Evolutionary conservation across 2,888 invertebrate species (phyloP).

Genomic region (Leptinotarsa tumamoca): DNA sequence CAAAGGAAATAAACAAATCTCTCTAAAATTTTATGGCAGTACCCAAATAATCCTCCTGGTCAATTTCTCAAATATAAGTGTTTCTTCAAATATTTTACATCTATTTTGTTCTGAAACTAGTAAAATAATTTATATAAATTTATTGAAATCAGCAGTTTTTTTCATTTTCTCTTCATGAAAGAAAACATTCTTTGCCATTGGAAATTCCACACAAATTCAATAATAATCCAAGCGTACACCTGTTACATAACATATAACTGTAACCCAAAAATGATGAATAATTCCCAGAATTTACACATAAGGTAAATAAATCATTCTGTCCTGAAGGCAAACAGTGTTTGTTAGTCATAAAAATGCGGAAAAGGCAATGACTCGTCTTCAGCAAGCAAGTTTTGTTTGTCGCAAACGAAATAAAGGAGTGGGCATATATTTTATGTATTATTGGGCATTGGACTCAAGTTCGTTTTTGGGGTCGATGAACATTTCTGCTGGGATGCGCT

Average conservation of each 20-base stretch:
- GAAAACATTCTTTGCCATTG: too few relatives aligned
- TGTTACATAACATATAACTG: neutral
- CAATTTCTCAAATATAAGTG: too few relatives aligned
- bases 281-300: conserved; percentile 28
- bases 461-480: conserved; percentile 44
- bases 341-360: conserved; percentile 41
- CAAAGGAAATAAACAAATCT: too few relatives aligned
- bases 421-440: conserved; percentile 43
- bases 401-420: conserved; percentile 41
- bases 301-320: conserved; percentile 32
- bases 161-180: too few relatives aligned
- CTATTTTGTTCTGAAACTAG: too few relatives aligned
- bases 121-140: too few relatives aligned
- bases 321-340: neutral
- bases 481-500: conserved; percentile 35
- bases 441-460: conserved; percentile 42
- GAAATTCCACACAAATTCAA: neutral
- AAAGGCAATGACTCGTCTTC: conserved; percentile 36
- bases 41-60: too few relatives aligned
- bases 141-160: too few relatives aligned
- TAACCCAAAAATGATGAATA: neutral
- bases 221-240: neutral
- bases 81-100: too few relatives aligned
- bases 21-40: too few relatives aligned
- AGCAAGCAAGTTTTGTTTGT: conserved; percentile 36